A percentile compares a stretch with the other conserved stretches of the same genome.
phyloP scores from a whole-genome alignment of 2,113 vertebrate species.

The Mormyrus lacerda region DNA sequence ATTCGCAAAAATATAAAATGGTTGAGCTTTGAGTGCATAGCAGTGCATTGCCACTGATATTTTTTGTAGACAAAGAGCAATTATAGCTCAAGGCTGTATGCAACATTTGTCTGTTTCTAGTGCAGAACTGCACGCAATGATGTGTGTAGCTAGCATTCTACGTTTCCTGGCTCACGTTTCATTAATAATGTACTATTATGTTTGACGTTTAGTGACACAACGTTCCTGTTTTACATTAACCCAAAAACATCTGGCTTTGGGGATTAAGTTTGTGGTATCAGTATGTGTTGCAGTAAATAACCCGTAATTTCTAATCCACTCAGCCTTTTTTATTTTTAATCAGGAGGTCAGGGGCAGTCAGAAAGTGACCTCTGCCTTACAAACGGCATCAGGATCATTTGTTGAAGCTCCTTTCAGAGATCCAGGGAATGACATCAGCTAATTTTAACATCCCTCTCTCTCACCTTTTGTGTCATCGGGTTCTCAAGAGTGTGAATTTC shows the following conservation, averaged over 20 bases:
- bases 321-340: background rate
- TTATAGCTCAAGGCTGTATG: background rate
- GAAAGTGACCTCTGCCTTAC: background rate
- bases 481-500: constrained; percentile 11
- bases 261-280: background rate
- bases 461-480: background rate
- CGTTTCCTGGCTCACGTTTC: background rate
- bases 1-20: background rate
- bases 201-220: background rate
- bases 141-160: background rate
- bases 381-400: background rate
- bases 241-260: background rate
- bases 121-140: background rate
- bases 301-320: background rate
- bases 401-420: background rate
- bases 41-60: background rate
- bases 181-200: background rate
- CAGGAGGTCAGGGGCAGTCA: background rate
- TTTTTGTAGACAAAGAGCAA: background rate
- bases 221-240: background rate
- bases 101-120: background rate
- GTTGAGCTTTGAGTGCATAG: background rate
- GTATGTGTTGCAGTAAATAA: background rate
- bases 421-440: background rate
- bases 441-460: background rate